Evolutionary conservation across 2,113 vertebrate species (phyloP).

Genomic region (Speoplatyrhinus poulsoni): DNA sequence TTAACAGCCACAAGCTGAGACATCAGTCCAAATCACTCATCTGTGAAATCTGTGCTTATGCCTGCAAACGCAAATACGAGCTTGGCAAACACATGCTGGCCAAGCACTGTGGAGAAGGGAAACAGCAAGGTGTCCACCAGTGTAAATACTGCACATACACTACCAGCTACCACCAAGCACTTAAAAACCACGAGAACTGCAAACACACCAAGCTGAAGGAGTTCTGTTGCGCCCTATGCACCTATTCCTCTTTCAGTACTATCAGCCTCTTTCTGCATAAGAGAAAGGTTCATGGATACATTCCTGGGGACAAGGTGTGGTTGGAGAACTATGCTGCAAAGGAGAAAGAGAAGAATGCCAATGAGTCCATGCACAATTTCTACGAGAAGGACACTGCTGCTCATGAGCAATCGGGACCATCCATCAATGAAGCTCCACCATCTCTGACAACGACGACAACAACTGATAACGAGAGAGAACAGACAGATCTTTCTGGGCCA

Average conservation of each 20-base stretch:
- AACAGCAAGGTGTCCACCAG: slow-evolving; percentile 75
- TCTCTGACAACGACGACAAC: background rate
- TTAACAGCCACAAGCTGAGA: slow-evolving; percentile 95
- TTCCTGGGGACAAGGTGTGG: slow-evolving; percentile 91
- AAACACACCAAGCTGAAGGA: slow-evolving; percentile 90
- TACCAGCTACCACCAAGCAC: slow-evolving; percentile 88
- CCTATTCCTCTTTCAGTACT: slow-evolving; percentile 90
- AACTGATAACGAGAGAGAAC: slow-evolving; percentile 3
- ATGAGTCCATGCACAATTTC: slow-evolving; percentile 52
- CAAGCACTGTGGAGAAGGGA: slow-evolving; percentile 79
- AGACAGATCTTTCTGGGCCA: background rate
- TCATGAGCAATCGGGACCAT: slow-evolving; percentile 1
- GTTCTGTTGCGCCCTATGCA: slow-evolving; percentile 88
- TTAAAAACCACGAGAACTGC: slow-evolving; percentile 95
- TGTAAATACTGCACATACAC: slow-evolving; percentile 93
- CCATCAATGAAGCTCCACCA: background rate
- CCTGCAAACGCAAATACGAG: slow-evolving; percentile 94
- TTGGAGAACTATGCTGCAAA: slow-evolving; percentile 83
- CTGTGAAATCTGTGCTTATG: slow-evolving; percentile 93
- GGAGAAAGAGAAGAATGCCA: slow-evolving; percentile 77
- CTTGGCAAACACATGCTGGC: slow-evolving; percentile 91
- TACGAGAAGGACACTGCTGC: slow-evolving; percentile 37
- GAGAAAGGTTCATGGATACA: slow-evolving; percentile 88
- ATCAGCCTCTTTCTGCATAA: slow-evolving; percentile 96
- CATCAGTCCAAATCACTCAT: slow-evolving; percentile 94